Evolutionary conservation across 2,888 invertebrate genomes (phyloP), one percentile per base, ranked within the genome.

Genomic region (Sphecodes monilicornis): DNA sequence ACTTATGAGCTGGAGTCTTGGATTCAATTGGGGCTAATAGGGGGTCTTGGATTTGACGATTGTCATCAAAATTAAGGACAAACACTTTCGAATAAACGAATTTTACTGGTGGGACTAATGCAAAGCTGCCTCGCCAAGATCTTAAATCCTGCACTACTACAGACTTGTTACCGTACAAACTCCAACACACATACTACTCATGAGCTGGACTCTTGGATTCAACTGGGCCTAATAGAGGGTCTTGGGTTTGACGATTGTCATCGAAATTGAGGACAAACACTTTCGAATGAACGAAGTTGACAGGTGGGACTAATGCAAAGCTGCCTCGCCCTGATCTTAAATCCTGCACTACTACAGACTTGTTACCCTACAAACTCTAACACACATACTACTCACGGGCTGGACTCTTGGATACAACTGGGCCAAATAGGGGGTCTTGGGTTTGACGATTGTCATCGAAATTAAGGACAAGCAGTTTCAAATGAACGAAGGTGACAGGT

Each of bases 101-200:
- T 50, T 50, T 50, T 8, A 22, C 50, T 22, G 50, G 22, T 50
- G 8, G 2, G 22, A 18, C 22, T 46, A 46, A 46, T 46, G 18
- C 46, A 5, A 11, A 43, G 16, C 72, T 83, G 83, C 78, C 85
- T 82, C 85, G 79, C 83, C 79, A 83, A 43, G 57, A 18, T n/a
- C 64, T 26, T 54, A 32, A 5, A 50, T 50, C 22, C 50, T 50
- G 22, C 16, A 22, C 22, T 16, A n/a, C n/a, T n/a, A n/a, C n/a
- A n/a, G n/a, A n/a, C n/a, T n/a, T n/a, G n/a, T n/a, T n/a, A n/a
- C n/a, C 1, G 18, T 50, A 50, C 50, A 50, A n/a, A n/a, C n/a
- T n/a, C n/a, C n/a, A n/a, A n/a, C n/a, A n/a, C n/a, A n/a, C n/a
- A n/a, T n/a, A n/a, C n/a, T 1, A 2, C 10, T 50, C 10, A 22